Evolutionary conservation across 1,140 invertebrate species (phyloP), one percentile per base, ranked within the genome.

Genomic region (Vanessa tameamea): DNA sequence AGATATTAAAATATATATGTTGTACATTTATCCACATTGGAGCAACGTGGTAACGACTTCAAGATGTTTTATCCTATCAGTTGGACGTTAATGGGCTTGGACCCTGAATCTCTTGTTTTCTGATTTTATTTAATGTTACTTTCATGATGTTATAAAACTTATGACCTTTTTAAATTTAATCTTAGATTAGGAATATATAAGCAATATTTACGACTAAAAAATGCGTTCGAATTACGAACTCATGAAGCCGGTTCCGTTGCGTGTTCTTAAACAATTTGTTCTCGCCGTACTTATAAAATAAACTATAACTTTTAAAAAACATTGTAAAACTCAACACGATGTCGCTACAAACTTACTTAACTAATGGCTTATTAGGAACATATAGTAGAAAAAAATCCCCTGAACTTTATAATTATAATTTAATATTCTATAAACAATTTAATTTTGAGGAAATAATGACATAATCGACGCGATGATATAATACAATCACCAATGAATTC

Each of bases 151-250:
- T 6, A 23, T 57, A 12, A 23, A 11, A 23, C 23, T 57, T 23
- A 23, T 57, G 12, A 1, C 12, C 23, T 13, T 57, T 20, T 57
- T 57, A 7, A 16, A 20, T 6, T 20, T n/a, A n/a, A 37, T 43
- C n/a, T 20, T 66, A 66, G 9, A 66, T 48, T 14, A 23, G 16
- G 37, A 55, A 67, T 16, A 26, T 43, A 43, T 67, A n/a, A 67
- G 16, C 53, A 69, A 69, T 59, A 69, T 43, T 12, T 57, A 50
- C 16, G 16, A 50, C n/a, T n/a, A 69, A 43, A 78, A 72, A 77
- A 79, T 74, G 76, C 71, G 64, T 79, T 72, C 53, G 78, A 80
- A 78, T 79, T 81, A 70, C 50, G 69, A 81, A 75, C 78, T 77
- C 64, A 77, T 79, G 69, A 81, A 51, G 66, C 64, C 47, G 53